Conservation (phyloP, 2,888 invertebrate genomes). For the Baccha elongata region DNA sequence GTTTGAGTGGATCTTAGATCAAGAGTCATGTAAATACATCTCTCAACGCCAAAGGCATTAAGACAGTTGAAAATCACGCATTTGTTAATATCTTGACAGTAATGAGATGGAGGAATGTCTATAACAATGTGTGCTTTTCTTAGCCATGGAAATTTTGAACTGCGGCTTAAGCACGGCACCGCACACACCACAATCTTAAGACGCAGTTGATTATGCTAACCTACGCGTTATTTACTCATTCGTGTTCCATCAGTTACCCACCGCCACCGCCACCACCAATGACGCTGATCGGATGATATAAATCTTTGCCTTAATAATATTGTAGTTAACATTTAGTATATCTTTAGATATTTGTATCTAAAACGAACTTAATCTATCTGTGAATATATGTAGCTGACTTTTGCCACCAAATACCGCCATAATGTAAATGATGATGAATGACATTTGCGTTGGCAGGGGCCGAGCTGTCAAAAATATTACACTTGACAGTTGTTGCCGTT, state of each 20-base stretch:
- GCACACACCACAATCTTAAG: neutral
- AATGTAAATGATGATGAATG: conserved; percentile 57
- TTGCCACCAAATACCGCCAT: conserved; percentile 7
- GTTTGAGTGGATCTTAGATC: conserved; percentile 1
- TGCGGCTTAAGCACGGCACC: conserved; percentile 1
- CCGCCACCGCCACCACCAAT: neutral
- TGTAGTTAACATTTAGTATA: conserved; percentile 25
- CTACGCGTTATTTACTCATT: conserved; percentile 46
- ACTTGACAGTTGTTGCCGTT: conserved; percentile 35
- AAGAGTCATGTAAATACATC: conserved; percentile 6
- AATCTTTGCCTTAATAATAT: conserved; percentile 57
- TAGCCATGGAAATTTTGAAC: conserved; percentile 34
- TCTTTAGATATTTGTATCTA: neutral
- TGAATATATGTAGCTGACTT: neutral
- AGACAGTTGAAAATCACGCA: conserved; percentile 35
- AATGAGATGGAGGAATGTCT: conserved; percentile 67
- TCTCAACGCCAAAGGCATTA: neutral
- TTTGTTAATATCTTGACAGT: conserved; percentile 54
- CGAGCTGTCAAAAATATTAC: conserved; percentile 45
- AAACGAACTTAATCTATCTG: neutral
- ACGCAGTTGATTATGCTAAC: conserved; percentile 50
- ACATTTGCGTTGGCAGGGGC: conserved; percentile 42
- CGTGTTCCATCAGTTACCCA: conserved; percentile 21
- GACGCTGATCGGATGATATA: conserved; percentile 20
- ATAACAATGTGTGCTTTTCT: conserved; percentile 29